Conservation (phyloP, 2,888 invertebrate species). For the Crocallis elinguaria region DNA sequence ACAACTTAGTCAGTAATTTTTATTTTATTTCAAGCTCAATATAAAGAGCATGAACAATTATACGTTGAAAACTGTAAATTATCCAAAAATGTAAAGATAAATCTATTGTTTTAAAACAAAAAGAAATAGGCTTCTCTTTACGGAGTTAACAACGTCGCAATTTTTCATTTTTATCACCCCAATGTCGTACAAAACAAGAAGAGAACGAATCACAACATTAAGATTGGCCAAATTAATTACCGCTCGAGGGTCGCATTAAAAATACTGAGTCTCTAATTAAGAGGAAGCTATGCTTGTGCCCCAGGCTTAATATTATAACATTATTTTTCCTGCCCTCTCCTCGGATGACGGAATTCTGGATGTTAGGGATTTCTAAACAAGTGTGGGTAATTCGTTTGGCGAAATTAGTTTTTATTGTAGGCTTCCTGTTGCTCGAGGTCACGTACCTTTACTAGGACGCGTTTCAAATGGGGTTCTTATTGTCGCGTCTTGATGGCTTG, state of each 20-base stretch:
- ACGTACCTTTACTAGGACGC: not conserved
- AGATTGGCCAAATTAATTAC: constrained; percentile 40
- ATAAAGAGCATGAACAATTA: no score
- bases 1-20: no score
- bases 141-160: constrained; percentile 17
- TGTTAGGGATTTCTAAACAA: constrained; percentile 22
- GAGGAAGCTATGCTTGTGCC: constrained; percentile 43
- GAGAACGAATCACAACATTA: constrained; percentile 39
- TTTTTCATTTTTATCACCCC: constrained; percentile 30
- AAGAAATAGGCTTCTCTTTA: not conserved
- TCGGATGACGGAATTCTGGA: constrained; percentile 15
- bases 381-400: constrained; percentile 13
- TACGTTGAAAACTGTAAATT: no score
- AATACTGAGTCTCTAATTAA: constrained; percentile 54
- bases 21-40: no score
- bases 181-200: constrained; percentile 38
- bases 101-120: not conserved
- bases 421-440: constrained; percentile 3
- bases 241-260: constrained; percentile 39
- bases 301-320: constrained; percentile 42
- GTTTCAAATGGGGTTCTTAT: not conserved
- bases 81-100: no score
- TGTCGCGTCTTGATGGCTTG: not conserved
- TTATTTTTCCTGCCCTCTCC: constrained; percentile 39
- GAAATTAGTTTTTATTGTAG: constrained; percentile 16